Conservation (phyloP, 2,797 vertebrate genomes). For the Acipenser transmontanus region DNA sequence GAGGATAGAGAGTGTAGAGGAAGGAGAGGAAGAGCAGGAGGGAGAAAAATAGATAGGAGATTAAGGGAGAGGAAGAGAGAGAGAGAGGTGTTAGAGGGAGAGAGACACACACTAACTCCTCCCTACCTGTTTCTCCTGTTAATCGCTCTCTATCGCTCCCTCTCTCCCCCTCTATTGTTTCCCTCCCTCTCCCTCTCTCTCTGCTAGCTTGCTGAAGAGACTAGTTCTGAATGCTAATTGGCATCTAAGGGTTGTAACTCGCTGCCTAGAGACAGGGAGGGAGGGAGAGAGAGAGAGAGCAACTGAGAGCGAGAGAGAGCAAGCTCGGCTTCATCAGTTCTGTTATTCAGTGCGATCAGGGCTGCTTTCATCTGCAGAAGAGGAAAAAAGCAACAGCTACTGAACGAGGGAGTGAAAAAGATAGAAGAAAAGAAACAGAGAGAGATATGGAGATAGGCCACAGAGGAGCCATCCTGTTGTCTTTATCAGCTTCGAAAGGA, state of each 20-base stretch:
- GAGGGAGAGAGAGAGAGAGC: not conserved
- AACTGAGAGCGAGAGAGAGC: conserved; percentile 27
- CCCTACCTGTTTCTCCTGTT: too few species aligned
- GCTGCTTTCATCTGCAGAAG: conserved; percentile 35
- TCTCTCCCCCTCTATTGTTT: conserved; percentile 8
- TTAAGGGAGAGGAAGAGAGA: conserved; percentile 24
- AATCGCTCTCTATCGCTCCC: conserved; percentile 6
- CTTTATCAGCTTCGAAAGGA: conserved; percentile 1
- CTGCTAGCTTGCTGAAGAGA: conserved; percentile 28
- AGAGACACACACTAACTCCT: not conserved
- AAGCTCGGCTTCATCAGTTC: conserved; percentile 43
- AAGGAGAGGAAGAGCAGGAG: not conserved
- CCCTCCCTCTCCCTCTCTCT: conserved; percentile 21
- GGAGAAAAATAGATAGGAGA: not conserved
- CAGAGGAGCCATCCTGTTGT: conserved; percentile 4
- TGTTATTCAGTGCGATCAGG: conserved; percentile 41
- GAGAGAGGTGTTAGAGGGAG: conserved; percentile 30
- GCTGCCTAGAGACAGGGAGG: conserved; percentile 51
- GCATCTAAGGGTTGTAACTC: conserved; percentile 48
- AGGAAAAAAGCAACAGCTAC: conserved; percentile 14
- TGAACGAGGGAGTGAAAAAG: conserved; percentile 10
- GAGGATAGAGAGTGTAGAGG: not conserved
- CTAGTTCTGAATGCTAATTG: conserved; percentile 49
- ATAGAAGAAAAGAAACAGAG: conserved; percentile 2
- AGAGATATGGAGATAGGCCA: not conserved